phyloP scores from a whole-genome alignment of 2,888 invertebrate species.

The Cheilosia pagana region DNA sequence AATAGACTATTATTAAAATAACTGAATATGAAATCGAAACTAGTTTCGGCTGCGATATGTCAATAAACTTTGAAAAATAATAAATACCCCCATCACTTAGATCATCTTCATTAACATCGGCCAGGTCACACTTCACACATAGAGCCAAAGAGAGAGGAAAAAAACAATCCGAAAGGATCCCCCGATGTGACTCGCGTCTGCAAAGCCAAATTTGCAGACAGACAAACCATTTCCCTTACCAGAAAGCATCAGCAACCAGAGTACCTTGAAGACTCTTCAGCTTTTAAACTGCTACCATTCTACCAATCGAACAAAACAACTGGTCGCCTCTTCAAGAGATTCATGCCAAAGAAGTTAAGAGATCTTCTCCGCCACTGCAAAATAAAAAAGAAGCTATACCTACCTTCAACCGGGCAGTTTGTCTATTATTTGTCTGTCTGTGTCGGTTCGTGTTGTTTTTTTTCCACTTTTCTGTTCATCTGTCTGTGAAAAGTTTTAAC shows the following conservation, averaged over 20 bases:
- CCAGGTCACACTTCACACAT: not conserved
- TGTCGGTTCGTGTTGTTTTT: conserved; percentile 2
- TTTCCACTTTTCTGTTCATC: not conserved
- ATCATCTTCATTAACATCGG: conserved; percentile 1
- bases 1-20: not conserved
- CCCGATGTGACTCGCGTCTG: conserved; percentile 32
- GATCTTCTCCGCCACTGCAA: conserved; percentile 28
- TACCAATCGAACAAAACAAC: not conserved
- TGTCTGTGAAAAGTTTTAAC: not conserved
- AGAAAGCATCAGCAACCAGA: conserved; percentile 38
- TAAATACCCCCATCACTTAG: not conserved
- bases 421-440: conserved; percentile 36
- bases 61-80: conserved; percentile 4
- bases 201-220: conserved; percentile 53
- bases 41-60: not conserved
- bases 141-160: not conserved
- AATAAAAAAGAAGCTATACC: conserved; percentile 3
- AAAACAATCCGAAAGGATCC: conserved; percentile 25
- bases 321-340: conserved; percentile 42
- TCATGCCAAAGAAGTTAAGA: conserved; percentile 38
- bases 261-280: conserved; percentile 53
- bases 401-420: conserved; percentile 29
- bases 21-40: not conserved
- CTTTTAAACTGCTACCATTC: not conserved
- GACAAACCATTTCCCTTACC: not conserved